Evolutionary conservation across 1,140 invertebrate genomes (phyloP), one percentile per base, ranked within the genome.

Genomic region (Heliconius hermathena): DNA sequence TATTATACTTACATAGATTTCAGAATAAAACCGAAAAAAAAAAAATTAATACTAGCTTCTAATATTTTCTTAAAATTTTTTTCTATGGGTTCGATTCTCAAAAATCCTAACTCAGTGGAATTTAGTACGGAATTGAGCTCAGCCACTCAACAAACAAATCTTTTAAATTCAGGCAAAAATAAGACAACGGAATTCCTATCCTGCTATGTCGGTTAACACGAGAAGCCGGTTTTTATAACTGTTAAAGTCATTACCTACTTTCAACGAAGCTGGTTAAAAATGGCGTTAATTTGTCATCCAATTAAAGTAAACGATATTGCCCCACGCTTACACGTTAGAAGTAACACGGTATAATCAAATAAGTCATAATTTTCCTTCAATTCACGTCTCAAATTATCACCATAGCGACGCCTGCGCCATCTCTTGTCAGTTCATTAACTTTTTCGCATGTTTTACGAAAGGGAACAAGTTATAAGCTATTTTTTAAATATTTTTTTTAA

Each of bases 341-440:
- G 20, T 22, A 57, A 57, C n/a, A 76, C 41, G 71, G 60, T 71
- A 38, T 74, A 84, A 84, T 84, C 71, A 82, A 83, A 83, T 82
- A 79, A 72, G 75, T 74, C 77, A 83, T 75, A 87, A 85, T 85
- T 87, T 33, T 84, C 77, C 73, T 83, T 81, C 81, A 83, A 87
- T 86, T 87, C 81, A 77, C 41, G 74, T 88, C 80, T 81, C 77
- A 87, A 87, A 88, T 86, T 77, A 86, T 90, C 81, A 83, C 88
- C 90, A 91, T 90, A 84, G 87, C 80, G 84, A 91, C 90, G 89
- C 84, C 81, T 85, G 83, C 83, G 86, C 84, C 88, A 87, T 87
- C 89, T 89, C 84, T 87, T 84, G 84, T 87, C 88, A 88, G 87
- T 91, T 91, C 91, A 91, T 92, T 92, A 92, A 88, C 86, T 91